Base-by-base conservation (phyloP, 2,113 vertebrate genomes). In the Pterocles burchelli region DNA sequence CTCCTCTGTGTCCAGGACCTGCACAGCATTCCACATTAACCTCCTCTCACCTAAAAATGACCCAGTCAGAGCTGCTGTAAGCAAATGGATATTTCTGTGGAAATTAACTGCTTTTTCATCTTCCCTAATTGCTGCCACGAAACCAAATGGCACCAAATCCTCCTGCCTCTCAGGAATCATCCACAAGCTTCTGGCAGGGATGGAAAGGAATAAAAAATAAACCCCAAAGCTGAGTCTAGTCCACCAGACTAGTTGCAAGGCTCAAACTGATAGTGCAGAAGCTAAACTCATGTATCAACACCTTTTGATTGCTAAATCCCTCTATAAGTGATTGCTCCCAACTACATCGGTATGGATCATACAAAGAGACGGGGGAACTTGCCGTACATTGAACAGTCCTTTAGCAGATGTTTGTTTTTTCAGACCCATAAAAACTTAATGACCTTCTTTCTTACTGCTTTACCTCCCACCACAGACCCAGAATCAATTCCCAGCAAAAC, bases 291-390 rank as follows among this genome's bases (percentile, higher is more conserved):
- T 41, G 8, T 6, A 38, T 18, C 31, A 91, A 34, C 15, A 31
- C 9, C 45, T 57, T 85, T 33, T 63, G 38, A 38, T 36, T 63
- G 33, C 29, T 9, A 21, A 79, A 5, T 61, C 26, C 17, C 57
- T 68, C 52, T 36, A 20, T 25, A 88, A 88, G 45, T 14, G 36
- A 8, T 16, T 82, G 55, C 20, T 80, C n/a, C n/a, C 48, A 66
- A 0, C 41, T 54, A 1, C 15, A 28, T 33, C 5, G 1, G 36
- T 24, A 38, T 1, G 1, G 49, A 57, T 67, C 34, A 31, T 3
- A 38, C 41, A 57, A 36, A 66, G 29, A 71, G 3, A 73, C n/a
- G 4, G 80, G 58, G 25, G 11, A 85, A 33, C 4, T 54, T 45
- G 10, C 28, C 61, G 48, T 38, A 41, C 12, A 57, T 3, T 72